Evolutionary conservation across 1,140 invertebrate genomes (phyloP), one percentile per base, ranked within the genome.

Genomic region (Hylaeus anthracinus): DNA sequence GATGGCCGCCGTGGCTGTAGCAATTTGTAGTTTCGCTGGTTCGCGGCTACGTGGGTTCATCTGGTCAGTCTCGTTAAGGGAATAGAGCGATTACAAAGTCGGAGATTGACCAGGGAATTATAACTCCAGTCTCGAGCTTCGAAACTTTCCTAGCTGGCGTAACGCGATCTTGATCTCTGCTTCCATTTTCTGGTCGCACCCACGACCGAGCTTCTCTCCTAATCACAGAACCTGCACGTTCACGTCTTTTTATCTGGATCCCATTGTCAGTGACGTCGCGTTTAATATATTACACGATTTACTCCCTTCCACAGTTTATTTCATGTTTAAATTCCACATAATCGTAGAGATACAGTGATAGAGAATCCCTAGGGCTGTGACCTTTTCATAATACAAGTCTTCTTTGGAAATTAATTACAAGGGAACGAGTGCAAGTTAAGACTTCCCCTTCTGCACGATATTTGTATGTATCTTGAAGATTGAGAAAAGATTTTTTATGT

Each of bases 81-180:
- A 75, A 66, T 56, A 56, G 2, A 58, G 45, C 66, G 75, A 63
- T 70, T 71, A 71, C 45, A 71, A 72, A 79, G 60, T 79, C 69
- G 9, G 48, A 43, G 14, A 63, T 63, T 48, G 58, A 39, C 15
- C 72, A 26, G 51, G 72, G 72, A 55, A 65, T 65, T 74, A 43
- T 26, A 65, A 74, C 39, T 65, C 6, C 39, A 8, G 15, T 53
- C 56, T 6, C 4, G 12, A 56, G 43, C 43, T 67, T 5, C 1
- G 41, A 53, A 79, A 64, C n/a, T 45, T 37, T 56, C 14, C 15
- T 9, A 2, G 26, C 15, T 15, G 1, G 6, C 0, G 39, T 45
- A 78, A 72, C 58, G 9, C 9, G 76, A 72, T 72, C 60, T 56
- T 63, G 43, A 45, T 72, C 51, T 39, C 37, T 1, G 37, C 12